phyloP scores from a whole-genome alignment of 2,797 vertebrate species.

The Notolabrus celidotus region DNA sequence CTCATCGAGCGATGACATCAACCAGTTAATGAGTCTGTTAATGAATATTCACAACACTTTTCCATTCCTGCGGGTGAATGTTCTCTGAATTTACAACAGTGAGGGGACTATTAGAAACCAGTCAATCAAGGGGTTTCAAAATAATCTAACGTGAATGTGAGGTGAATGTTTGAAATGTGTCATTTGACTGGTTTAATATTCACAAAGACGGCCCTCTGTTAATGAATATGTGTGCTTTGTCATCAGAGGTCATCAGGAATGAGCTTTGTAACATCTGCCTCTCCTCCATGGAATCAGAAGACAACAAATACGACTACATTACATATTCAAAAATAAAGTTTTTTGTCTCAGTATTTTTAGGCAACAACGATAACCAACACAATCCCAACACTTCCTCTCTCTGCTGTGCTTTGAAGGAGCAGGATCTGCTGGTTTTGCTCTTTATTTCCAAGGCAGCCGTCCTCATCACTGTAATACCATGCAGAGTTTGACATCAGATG shows the following conservation, averaged over 20 bases:
- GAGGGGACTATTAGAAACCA: conserved; percentile 53
- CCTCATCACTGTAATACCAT: conserved; percentile 74
- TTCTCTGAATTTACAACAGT: conserved; percentile 75
- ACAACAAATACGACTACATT: conserved; percentile 74
- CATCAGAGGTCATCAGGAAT: conserved; percentile 57
- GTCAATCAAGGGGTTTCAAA: conserved; percentile 54
- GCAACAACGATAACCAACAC: conserved; percentile 72
- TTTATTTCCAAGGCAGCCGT: conserved; percentile 65
- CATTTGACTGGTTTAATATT: conserved; percentile 65
- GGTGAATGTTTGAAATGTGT: conserved; percentile 42
- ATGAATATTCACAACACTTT: conserved; percentile 78
- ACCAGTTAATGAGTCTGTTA: conserved; percentile 71
- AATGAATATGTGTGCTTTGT: conserved; percentile 81
- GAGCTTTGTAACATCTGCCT: conserved; percentile 62
- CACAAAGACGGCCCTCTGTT: conserved; percentile 69
- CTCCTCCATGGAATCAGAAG: conserved; percentile 64
- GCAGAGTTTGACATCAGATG: conserved; percentile 83
- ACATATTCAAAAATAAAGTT: conserved; percentile 84
- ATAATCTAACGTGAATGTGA: conserved; percentile 54
- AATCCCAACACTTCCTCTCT: conserved; percentile 61
- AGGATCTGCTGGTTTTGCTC: conserved; percentile 74
- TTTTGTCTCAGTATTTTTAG: conserved; percentile 73
- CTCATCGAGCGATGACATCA: conserved; percentile 69
- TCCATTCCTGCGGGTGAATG: conserved; percentile 68
- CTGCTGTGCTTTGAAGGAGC: conserved; percentile 80